Conservation (phyloP, 1,140 invertebrate species). For the Schlechtendalia chinensis region DNA sequence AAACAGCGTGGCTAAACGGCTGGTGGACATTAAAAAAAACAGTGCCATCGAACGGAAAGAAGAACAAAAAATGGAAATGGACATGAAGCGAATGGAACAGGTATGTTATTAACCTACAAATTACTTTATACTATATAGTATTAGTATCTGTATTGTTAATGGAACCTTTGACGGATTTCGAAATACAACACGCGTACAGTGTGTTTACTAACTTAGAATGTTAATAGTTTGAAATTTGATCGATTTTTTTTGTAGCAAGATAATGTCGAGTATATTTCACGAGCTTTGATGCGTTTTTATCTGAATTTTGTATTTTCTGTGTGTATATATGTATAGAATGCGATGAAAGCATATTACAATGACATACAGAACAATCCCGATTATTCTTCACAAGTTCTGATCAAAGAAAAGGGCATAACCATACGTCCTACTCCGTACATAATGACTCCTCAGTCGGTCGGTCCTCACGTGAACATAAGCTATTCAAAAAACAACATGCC, state of each 20-base stretch:
- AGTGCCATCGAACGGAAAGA: slow-evolving; percentile 76
- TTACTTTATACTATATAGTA: too few relatives aligned
- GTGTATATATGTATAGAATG: slow-evolving; percentile 60
- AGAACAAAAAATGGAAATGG: slow-evolving; percentile 71
- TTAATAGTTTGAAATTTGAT: too few relatives aligned
- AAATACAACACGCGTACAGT: too few relatives aligned
- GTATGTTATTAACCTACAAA: slow-evolving; percentile 55
- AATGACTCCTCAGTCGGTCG: slow-evolving; percentile 44
- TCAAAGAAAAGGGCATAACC: slow-evolving; percentile 52
- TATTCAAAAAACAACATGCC: slow-evolving; percentile 54
- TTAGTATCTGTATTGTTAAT: too few relatives aligned
- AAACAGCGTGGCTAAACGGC: slow-evolving; percentile 84
- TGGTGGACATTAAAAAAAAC: slow-evolving; percentile 81
- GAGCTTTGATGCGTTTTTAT: too few relatives aligned
- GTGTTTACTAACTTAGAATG: too few relatives aligned
- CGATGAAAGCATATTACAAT: slow-evolving; percentile 77
- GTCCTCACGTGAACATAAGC: slow-evolving; percentile 56
- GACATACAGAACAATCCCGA: slow-evolving; percentile 73
- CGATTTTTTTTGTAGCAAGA: too few relatives aligned
- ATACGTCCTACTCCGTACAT: slow-evolving; percentile 47
- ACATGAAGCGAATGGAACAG: slow-evolving; percentile 85
- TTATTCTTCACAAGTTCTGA: slow-evolving; percentile 63
- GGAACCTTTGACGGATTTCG: too few relatives aligned
- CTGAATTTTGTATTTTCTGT: too few relatives aligned
- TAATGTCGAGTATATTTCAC: not conserved